phyloP scores from a whole-genome alignment of 2,888 invertebrate species.

The Allygus modestus region DNA sequence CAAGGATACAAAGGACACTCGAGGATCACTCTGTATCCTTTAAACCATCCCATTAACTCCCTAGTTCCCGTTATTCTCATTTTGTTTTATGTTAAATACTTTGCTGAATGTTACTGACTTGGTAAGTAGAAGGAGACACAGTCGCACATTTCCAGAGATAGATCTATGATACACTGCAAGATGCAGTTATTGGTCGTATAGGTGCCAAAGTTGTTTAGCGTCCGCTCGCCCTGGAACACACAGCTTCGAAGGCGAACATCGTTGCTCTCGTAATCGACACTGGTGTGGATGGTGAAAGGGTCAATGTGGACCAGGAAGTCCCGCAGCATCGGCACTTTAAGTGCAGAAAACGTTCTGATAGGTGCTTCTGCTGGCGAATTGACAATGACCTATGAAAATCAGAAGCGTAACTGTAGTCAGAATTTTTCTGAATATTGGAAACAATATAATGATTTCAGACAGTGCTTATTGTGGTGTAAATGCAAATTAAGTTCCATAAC shows the following conservation, averaged over 20 bases:
- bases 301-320: slow-evolving; percentile 20
- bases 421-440: background rate
- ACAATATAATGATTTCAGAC: background rate
- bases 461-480: background rate
- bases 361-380: slow-evolving; percentile 28
- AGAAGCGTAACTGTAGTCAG: no score
- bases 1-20: no score
- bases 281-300: background rate
- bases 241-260: background rate
- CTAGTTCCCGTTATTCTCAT: no score
- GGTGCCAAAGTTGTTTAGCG: background rate
- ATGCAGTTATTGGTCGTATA: slow-evolving; percentile 27
- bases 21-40: no score
- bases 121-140: slow-evolving; percentile 38
- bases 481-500: background rate
- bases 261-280: background rate
- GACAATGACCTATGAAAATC: background rate
- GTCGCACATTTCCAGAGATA: background rate
- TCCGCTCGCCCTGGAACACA: background rate
- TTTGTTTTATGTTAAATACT: background rate
- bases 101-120: background rate
- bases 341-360: background rate
- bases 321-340: background rate
- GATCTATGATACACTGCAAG: background rate
- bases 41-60: no score